Percentiles rank a stretch among this genome's conserved stretches.
These are phyloP conservation scores for Argyrosomus regius DNA, from an alignment of 2,797 vertebrate species.

Conservation along the genomic window DNA sequence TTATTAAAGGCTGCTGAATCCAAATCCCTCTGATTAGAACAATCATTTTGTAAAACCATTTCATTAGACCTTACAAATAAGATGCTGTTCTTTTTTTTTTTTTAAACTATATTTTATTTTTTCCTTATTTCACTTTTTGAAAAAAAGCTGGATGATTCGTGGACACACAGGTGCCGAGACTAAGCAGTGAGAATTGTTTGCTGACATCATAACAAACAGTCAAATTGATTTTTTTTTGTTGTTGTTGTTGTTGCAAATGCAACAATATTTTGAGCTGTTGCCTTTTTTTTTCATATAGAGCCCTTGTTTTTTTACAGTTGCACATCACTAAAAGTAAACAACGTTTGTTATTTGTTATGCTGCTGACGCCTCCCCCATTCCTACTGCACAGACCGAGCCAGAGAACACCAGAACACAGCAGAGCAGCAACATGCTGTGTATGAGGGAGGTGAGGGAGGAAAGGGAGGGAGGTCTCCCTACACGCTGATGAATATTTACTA, in stretches of 20 bases:
- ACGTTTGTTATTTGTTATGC: slow-evolving; percentile 74
- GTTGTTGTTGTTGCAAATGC: neutral
- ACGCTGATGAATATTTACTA: slow-evolving; percentile 55
- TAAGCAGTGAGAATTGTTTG: neutral
- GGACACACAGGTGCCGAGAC: neutral
- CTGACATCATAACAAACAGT: neutral
- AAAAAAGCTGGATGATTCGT: neutral
- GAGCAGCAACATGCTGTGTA: slow-evolving; percentile 63
- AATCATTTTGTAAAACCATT: neutral
- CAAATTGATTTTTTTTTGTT: too few species aligned
- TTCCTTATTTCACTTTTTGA: neutral
- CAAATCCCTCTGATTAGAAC: neutral
- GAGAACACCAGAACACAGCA: slow-evolving; percentile 80
- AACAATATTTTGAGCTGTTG: neutral
- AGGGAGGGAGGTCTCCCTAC: slow-evolving; percentile 21
- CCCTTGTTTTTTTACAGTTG: slow-evolving; percentile 20
- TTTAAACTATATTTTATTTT: neutral
- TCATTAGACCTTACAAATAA: neutral
- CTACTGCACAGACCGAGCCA: slow-evolving; percentile 67
- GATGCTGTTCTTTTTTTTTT: neutral
- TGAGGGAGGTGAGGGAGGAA: neutral
- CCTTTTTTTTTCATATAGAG: slow-evolving; percentile 38
- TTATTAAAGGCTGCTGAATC: neutral
- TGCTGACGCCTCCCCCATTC: slow-evolving; percentile 66
- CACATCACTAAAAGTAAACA: slow-evolving; percentile 71